Evolutionary conservation across 2,888 invertebrate genomes (phyloP).

Genomic region (Brenthis ino): DNA sequence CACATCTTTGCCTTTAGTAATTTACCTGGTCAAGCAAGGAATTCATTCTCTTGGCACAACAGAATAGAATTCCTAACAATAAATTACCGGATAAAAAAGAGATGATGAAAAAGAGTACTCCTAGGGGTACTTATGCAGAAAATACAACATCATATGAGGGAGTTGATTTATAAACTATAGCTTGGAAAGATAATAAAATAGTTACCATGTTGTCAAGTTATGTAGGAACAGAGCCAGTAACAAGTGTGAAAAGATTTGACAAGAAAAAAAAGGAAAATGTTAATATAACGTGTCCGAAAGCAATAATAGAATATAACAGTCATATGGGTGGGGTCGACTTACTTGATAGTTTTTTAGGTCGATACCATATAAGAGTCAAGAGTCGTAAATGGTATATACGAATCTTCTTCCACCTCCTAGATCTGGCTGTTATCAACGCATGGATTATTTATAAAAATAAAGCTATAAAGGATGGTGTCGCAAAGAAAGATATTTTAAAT

Average conservation of each 20-base stretch:
- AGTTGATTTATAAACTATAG: conserved; percentile 47
- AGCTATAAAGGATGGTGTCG: conserved; percentile 29
- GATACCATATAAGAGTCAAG: conserved; percentile 34
- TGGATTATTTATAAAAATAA: conserved; percentile 35
- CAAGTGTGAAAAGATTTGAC: conserved; percentile 45
- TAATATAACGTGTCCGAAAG: conserved; percentile 40
- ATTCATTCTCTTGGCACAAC: conserved; percentile 46
- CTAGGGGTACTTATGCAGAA: conserved; percentile 49
- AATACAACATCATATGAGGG: conserved; percentile 45
- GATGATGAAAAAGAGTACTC: conserved; percentile 47
- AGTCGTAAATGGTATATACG: conserved; percentile 38
- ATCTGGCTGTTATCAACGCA: conserved; percentile 36
- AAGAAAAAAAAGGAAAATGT: conserved; percentile 40
- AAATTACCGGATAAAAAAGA: conserved; percentile 48
- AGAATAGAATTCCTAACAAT: conserved; percentile 44
- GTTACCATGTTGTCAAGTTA: conserved; percentile 49
- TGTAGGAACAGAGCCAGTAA: conserved; percentile 46
- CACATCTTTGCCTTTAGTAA: conserved; percentile 41
- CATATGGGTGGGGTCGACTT: conserved; percentile 40
- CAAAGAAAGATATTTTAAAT: conserved; percentile 33
- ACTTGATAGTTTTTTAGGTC: conserved; percentile 40
- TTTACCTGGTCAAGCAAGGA: conserved; percentile 47
- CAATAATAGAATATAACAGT: conserved; percentile 34
- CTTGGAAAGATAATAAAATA: conserved; percentile 49
- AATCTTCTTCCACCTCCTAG: conserved; percentile 37